Percentiles rank a stretch among this genome's conserved stretches.
These are phyloP conservation scores for Merodon equestris DNA, from an alignment of 2,888 invertebrate species.

Conservation along the genomic window DNA sequence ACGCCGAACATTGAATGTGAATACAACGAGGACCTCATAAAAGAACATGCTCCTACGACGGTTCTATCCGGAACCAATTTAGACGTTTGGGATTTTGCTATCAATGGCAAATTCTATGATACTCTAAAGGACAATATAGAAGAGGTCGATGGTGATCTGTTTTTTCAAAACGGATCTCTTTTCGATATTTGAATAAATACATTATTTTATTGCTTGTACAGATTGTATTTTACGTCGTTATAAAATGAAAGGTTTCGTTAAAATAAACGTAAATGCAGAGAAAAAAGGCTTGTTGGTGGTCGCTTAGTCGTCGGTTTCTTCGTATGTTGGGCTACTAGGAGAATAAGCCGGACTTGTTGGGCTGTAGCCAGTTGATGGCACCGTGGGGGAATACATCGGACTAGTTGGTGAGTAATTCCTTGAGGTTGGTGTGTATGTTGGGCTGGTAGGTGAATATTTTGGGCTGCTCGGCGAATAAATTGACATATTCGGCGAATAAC, in stretches of 20 bases:
- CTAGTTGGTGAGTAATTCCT: constrained; percentile 83
- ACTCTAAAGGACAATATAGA: constrained; percentile 70
- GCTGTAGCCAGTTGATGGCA: constrained; percentile 85
- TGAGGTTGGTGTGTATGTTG: constrained; percentile 83
- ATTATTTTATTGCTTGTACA: no score
- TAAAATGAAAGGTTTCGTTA: no score
- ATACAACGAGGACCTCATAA: constrained; percentile 55
- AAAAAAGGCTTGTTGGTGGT: no score
- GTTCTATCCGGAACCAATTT: constrained; percentile 17
- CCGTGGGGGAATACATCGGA: constrained; percentile 89
- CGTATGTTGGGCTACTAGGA: constrained; percentile 81
- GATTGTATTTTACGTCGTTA: no score
- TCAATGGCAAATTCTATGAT: constrained; percentile 74
- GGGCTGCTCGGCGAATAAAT: constrained; percentile 86
- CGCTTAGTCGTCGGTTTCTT: constrained; percentile 71
- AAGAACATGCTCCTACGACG: constrained; percentile 15
- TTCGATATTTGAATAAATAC: constrained; percentile 43
- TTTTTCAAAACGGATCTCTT: constrained; percentile 52
- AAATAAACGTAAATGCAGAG: no score
- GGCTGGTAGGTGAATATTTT: constrained; percentile 90
- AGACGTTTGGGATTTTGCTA: constrained; percentile 65
- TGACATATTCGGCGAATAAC: constrained; percentile 81
- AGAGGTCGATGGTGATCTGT: constrained; percentile 60
- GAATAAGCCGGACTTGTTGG: constrained; percentile 88
- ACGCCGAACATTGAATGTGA: constrained; percentile 70